phyloP scores from a whole-genome alignment of 2,113 vertebrate species.

The Crypturellus undulatus region DNA sequence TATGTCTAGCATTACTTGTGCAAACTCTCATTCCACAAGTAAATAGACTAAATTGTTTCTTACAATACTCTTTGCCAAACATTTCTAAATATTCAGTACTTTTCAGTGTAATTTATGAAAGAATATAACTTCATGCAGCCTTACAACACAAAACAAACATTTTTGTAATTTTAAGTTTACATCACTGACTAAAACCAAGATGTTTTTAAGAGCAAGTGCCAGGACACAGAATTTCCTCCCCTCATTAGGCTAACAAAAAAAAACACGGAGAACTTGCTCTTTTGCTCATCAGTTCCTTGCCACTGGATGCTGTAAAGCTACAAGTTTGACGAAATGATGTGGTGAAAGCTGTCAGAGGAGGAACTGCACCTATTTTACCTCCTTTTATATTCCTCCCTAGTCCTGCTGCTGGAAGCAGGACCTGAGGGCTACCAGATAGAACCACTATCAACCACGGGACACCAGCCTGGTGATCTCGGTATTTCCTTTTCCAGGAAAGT shows the following conservation, averaged over 20 bases:
- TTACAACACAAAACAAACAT: neutral
- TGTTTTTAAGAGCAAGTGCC: neutral
- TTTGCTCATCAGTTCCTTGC: neutral
- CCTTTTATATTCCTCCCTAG: neutral
- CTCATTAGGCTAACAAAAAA: neutral
- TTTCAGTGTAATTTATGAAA: neutral
- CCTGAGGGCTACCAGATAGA: neutral
- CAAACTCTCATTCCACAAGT: neutral
- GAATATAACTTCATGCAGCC: neutral
- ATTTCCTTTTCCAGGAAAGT: neutral
- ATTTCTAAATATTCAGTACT: neutral
- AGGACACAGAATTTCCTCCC: neutral
- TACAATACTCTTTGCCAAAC: neutral
- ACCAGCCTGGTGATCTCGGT: neutral
- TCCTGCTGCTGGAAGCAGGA: neutral
- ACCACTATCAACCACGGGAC: too few species aligned
- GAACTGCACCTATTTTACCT: neutral
- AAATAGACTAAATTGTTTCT: neutral
- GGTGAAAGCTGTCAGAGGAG: neutral
- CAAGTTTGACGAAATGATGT: neutral
- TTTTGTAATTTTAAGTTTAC: neutral
- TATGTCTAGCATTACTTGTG: neutral
- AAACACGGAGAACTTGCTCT: neutral
- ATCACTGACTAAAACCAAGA: neutral
- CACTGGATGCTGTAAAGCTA: neutral